Conservation (phyloP, 2,888 invertebrate genomes). For the Eledone cirrhosa region DNA sequence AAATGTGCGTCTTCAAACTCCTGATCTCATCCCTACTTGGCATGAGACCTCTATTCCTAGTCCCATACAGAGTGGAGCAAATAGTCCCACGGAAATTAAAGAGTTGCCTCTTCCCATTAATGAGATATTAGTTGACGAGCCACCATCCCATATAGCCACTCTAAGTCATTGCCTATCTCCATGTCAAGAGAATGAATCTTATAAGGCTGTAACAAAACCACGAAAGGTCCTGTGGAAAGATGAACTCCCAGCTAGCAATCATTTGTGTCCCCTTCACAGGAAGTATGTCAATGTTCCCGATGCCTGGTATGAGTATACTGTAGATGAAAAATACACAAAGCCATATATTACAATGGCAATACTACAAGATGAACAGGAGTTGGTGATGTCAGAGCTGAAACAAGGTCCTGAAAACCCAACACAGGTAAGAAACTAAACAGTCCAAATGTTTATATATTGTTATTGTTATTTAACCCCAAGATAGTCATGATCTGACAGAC, state of each 20-base stretch:
- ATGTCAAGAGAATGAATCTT: neutral
- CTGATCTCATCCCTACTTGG: conserved; percentile 17
- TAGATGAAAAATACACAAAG: conserved; percentile 55
- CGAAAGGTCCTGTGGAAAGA: conserved; percentile 38
- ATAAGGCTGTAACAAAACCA: neutral
- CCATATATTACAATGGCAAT: conserved; percentile 55
- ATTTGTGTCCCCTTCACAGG: conserved; percentile 9
- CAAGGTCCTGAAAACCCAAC: conserved; percentile 50
- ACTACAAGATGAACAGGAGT: conserved; percentile 56
- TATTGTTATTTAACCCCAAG: too few relatives aligned
- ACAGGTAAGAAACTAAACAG: conserved; percentile 43
- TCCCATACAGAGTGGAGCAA: neutral
- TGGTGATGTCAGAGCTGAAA: conserved; percentile 54
- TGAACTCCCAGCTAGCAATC: conserved; percentile 39
- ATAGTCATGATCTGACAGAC: too few relatives aligned
- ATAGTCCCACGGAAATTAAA: neutral
- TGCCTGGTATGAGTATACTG: conserved; percentile 58
- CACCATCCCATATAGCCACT: neutral
- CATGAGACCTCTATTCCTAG: conserved; percentile 11
- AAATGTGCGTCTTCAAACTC: conserved; percentile 23
- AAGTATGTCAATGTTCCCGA: conserved; percentile 56
- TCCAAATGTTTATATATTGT: too few relatives aligned
- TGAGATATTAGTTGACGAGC: too few relatives aligned
- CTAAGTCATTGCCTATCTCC: neutral
- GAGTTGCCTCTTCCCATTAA: neutral